phyloP scores from a whole-genome alignment of 64 coral and sea anemone species.

The Orbicella faveolata region DNA sequence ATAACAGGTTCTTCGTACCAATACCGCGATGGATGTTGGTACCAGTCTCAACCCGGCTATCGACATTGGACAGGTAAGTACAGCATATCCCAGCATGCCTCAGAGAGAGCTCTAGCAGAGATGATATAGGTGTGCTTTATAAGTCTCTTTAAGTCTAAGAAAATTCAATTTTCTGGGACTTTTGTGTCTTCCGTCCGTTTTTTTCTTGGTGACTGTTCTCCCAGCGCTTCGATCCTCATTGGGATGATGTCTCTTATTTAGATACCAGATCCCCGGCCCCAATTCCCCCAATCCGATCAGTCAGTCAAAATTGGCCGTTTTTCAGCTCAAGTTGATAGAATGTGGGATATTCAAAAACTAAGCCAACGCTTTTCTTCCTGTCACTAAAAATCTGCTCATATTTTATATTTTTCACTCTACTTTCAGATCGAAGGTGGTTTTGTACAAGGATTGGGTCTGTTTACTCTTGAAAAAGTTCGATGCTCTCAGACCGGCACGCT shows the following conservation, averaged over 20 bases:
- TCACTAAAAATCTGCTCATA: neutral
- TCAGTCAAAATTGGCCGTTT: no score
- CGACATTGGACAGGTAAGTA: conserved; percentile 43
- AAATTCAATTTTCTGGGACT: no score
- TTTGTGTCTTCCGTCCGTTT: no score
- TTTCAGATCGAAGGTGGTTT: conserved; percentile 55
- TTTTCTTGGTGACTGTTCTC: no score
- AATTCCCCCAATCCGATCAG: no score
- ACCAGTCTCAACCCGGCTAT: conserved; percentile 40
- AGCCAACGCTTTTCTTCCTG: neutral
- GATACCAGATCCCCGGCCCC: no score
- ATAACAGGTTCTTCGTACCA: conserved; percentile 25
- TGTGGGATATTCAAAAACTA: neutral
- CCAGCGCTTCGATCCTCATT: no score
- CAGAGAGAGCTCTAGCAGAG: neutral
- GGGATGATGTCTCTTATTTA: no score
- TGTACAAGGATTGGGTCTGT: conserved; percentile 43
- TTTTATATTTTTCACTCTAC: neutral
- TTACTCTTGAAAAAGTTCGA: conserved; percentile 39
- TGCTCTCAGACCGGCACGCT: conserved; percentile 38
- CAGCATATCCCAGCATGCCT: neutral
- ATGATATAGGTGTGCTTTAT: neutral
- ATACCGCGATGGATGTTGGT: conserved; percentile 48
- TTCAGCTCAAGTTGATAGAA: neutral
- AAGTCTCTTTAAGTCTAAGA: no score